Evolutionary conservation across 2,797 vertebrate genomes (phyloP).

Genomic region (Menidia menidia): DNA sequence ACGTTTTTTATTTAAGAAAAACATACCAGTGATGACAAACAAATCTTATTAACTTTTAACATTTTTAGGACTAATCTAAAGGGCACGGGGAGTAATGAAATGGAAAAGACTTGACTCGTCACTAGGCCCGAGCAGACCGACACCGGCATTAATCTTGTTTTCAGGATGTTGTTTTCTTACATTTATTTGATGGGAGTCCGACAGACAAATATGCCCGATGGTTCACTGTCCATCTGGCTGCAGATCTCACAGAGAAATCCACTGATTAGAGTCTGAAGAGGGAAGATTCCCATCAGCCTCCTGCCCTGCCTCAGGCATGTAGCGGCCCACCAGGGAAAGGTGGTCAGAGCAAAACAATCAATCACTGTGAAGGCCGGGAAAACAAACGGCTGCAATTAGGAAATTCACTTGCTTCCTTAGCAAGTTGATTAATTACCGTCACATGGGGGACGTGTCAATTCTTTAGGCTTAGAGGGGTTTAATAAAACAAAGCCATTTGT

Average conservation of each 20-base stretch:
- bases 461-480: constrained; percentile 34
- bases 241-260: constrained; percentile 18
- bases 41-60: not conserved
- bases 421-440: constrained; percentile 84
- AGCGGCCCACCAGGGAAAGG: constrained; percentile 63
- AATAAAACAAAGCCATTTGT: constrained; percentile 41
- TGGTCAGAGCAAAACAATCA: constrained; percentile 77
- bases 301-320: constrained; percentile 61
- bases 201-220: constrained; percentile 49
- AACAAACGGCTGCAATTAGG: constrained; percentile 81
- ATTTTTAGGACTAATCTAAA: not conserved
- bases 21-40: not conserved
- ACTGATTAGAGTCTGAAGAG: constrained; percentile 52
- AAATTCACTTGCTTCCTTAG: constrained; percentile 72
- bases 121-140: constrained; percentile 23
- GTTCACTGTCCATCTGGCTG: constrained; percentile 67
- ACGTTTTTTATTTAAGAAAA: not conserved
- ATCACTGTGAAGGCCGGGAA: constrained; percentile 81
- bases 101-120: constrained; percentile 33
- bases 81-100: constrained; percentile 2
- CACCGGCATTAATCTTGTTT: constrained; percentile 65
- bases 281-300: constrained; percentile 51
- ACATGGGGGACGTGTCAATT: constrained; percentile 59
- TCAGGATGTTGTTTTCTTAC: constrained; percentile 29
- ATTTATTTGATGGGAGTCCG: constrained; percentile 45